These are phyloP conservation scores for Colletes gigas DNA, from an alignment of 1,140 invertebrate genomes.

Conservation along the genomic window DNA sequence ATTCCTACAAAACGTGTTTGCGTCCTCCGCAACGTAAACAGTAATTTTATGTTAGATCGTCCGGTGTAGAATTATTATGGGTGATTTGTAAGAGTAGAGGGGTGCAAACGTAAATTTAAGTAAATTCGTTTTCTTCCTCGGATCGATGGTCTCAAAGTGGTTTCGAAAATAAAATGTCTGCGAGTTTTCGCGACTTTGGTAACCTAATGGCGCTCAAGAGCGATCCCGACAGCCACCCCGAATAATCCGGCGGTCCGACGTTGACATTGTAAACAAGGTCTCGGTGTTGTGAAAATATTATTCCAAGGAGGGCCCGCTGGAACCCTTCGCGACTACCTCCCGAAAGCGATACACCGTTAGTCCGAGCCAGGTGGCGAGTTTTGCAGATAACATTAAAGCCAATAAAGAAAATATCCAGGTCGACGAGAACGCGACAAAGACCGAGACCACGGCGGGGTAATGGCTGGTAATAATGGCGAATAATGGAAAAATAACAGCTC, in stretches of 20 bases:
- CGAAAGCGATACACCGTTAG: constrained; percentile 65
- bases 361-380: constrained; percentile 61
- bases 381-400: constrained; percentile 59
- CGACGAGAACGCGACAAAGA: constrained; percentile 26
- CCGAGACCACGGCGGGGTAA: background rate
- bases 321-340: constrained; percentile 26
- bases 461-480: constrained; percentile 40
- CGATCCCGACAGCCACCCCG: background rate
- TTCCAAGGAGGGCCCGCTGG: constrained; percentile 56
- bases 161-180: too few relatives aligned
- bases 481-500: constrained; percentile 43
- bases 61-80: too few relatives aligned
- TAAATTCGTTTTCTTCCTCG: too few relatives aligned
- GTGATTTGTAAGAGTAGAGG: too few relatives aligned
- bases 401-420: constrained; percentile 58
- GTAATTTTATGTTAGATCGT: too few relatives aligned
- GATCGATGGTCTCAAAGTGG: too few relatives aligned
- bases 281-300: constrained; percentile 70
- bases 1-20: too few relatives aligned
- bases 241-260: constrained; percentile 56
- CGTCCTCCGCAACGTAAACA: too few relatives aligned
- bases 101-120: too few relatives aligned
- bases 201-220: background rate
- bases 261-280: constrained; percentile 66
- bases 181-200: too few relatives aligned